These are phyloP conservation scores for Gnatocerus cornutus DNA, from an alignment of 2,888 invertebrate genomes.

Conservation along the genomic window DNA sequence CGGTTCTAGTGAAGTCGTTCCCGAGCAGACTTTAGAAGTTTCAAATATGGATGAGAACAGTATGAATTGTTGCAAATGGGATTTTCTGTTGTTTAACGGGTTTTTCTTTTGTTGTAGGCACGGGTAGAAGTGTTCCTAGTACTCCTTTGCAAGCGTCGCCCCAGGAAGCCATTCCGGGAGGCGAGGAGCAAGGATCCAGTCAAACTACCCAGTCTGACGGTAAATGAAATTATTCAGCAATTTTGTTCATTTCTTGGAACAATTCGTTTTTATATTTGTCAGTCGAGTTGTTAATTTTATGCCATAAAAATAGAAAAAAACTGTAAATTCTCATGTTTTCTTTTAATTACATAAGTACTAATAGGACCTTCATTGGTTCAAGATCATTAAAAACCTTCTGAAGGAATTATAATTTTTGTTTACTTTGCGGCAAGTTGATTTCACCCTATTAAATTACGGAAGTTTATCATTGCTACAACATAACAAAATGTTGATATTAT, in stretches of 20 bases:
- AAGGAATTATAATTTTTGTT: too few species aligned
- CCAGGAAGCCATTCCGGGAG: conserved; percentile 69
- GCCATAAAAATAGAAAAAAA: too few species aligned
- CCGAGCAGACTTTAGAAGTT: conserved; percentile 67
- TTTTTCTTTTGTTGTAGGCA: conserved; percentile 68
- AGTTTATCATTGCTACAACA: background rate
- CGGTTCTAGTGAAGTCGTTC: conserved; percentile 65
- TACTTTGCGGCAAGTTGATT: too few species aligned
- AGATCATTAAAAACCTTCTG: too few species aligned
- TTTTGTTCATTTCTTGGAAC: background rate
- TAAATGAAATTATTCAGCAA: conserved; percentile 43
- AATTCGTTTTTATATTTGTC: too few species aligned
- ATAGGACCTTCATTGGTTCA: too few species aligned
- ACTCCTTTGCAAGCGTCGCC: conserved; percentile 80
- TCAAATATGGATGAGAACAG: conserved; percentile 67
- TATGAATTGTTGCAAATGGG: conserved; percentile 56
- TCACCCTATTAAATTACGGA: too few species aligned
- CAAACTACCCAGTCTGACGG: conserved; percentile 62
- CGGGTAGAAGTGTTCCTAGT: conserved; percentile 80
- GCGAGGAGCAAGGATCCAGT: conserved; percentile 61
- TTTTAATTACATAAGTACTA: too few species aligned
- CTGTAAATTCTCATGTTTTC: too few species aligned
- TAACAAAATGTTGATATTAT: conserved; percentile 42
- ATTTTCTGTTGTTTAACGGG: conserved; percentile 48
- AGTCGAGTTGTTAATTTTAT: background rate